Percentiles rank a stretch among this genome's conserved stretches.
Evolutionary conservation across 2,797 vertebrate genomes (phyloP).

Genomic region (Apogon hyalosoma): DNA sequence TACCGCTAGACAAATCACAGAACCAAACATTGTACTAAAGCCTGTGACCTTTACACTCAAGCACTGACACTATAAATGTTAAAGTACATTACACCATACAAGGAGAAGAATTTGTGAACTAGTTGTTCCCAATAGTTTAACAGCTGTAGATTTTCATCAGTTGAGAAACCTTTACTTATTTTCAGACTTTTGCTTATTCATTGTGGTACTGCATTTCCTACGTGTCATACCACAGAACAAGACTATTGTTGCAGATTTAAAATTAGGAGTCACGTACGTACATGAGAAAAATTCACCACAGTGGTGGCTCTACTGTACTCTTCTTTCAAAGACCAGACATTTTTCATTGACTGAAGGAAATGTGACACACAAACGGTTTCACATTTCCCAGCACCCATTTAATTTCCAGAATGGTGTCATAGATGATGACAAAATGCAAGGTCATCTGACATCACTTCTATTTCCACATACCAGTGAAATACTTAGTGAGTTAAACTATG

Average conservation of each 20-base stretch:
- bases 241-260: constrained; percentile 12
- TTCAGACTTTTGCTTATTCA: constrained; percentile 31
- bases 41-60: constrained; percentile 3
- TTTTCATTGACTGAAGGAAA: constrained; percentile 54
- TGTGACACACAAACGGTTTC: constrained; percentile 38
- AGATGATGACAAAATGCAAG: constrained; percentile 16
- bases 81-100: not conserved
- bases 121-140: constrained; percentile 1
- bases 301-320: not conserved
- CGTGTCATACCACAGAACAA: constrained; percentile 21
- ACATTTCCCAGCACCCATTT: constrained; percentile 25
- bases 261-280: not conserved
- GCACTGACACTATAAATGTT: not conserved
- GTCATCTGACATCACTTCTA: constrained; percentile 3
- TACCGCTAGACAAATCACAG: not conserved
- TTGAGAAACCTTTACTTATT: constrained; percentile 19
- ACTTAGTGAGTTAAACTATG: too few relatives aligned
- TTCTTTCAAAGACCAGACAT: constrained; percentile 24
- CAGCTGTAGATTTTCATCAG: not conserved
- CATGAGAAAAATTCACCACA: not conserved
- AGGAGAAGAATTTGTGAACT: not conserved
- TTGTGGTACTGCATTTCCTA: constrained; percentile 31
- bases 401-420: constrained; percentile 16
- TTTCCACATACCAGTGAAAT: too few relatives aligned
- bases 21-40: not conserved